phyloP scores from a whole-genome alignment of 2,113 vertebrate genomes.

The Trematocara variabile region DNA sequence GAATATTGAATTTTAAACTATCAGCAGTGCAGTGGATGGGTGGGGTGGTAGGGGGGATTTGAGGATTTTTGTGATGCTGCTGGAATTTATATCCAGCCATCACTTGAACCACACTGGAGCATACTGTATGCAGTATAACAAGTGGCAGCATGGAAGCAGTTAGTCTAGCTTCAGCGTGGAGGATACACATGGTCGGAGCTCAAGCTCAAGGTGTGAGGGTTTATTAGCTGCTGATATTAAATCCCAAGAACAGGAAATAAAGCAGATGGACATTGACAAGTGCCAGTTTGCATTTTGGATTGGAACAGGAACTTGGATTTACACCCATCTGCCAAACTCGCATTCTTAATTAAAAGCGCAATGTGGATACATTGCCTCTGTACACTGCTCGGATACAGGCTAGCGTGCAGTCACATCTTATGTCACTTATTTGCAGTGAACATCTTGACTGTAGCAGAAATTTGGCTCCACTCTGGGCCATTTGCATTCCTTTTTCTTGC shows the following conservation, averaged over 20 bases:
- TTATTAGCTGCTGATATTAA: constrained; percentile 36
- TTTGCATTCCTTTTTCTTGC: not conserved
- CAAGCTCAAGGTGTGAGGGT: not conserved
- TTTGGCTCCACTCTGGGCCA: not conserved
- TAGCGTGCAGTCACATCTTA: not conserved
- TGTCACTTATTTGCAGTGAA: not conserved
- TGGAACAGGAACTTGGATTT: not conserved
- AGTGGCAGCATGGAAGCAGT: not conserved
- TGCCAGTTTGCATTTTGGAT: constrained; percentile 37
- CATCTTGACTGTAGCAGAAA: constrained; percentile 10
- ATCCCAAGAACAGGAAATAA: constrained; percentile 17
- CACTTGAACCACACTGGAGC: not conserved
- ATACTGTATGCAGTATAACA: not conserved
- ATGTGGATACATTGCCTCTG: constrained; percentile 19
- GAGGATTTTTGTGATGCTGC: not conserved
- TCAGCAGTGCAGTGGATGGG: not conserved
- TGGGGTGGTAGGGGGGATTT: not conserved
- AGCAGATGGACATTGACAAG: constrained; percentile 45
- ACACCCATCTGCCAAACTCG: constrained; percentile 30
- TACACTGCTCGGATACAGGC: not conserved
- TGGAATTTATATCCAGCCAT: not conserved
- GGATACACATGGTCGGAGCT: not conserved
- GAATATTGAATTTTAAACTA: not conserved
- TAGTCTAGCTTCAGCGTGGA: not conserved
- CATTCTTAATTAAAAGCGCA: constrained; percentile 31